These are phyloP conservation scores for Babylonia areolata DNA, from an alignment of 1,140 invertebrate genomes.

Conservation along the genomic window DNA sequence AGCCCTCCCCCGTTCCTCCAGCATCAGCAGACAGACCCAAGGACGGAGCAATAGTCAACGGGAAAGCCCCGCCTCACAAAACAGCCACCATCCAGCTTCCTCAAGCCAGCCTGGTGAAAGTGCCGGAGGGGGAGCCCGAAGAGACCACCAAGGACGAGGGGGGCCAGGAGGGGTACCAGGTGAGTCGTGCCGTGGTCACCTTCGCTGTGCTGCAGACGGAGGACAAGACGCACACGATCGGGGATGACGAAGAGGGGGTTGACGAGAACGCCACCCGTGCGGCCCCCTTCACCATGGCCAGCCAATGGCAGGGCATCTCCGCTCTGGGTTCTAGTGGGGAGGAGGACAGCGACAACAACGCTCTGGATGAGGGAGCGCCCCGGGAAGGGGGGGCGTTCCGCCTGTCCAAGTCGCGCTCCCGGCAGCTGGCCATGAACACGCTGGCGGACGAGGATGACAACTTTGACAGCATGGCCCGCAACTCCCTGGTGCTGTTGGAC, in stretches of 20 bases:
- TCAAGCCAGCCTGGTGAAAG: conserved; percentile 2
- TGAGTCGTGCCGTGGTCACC: conserved; percentile 64
- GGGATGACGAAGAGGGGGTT: conserved; percentile 61
- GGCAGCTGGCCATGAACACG: conserved; percentile 60
- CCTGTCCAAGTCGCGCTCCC: conserved; percentile 45
- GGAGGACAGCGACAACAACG: conserved; percentile 50
- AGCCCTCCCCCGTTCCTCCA: not conserved
- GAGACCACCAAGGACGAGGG: conserved; percentile 48
- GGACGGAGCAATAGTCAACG: not conserved
- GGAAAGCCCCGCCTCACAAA: not conserved
- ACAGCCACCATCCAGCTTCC: not conserved
- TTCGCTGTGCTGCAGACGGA: conserved; percentile 70
- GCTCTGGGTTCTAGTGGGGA: conserved; percentile 69
- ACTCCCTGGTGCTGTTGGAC: conserved; percentile 65
- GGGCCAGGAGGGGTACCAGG: conserved; percentile 47
- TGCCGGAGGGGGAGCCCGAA: conserved; percentile 44
- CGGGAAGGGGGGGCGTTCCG: conserved; percentile 55
- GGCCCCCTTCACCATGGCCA: conserved; percentile 73
- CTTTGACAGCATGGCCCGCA: conserved; percentile 65
- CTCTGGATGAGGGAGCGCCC: conserved; percentile 55
- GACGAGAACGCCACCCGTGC: conserved; percentile 74
- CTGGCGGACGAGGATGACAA: conserved; percentile 69
- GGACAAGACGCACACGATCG: conserved; percentile 69
- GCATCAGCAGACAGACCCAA: not conserved
- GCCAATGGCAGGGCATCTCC: conserved; percentile 69